Evolutionary conservation across 2,888 invertebrate species (phyloP), one percentile per base, ranked within the genome.

Genomic region (Eubasilissa splendida): DNA sequence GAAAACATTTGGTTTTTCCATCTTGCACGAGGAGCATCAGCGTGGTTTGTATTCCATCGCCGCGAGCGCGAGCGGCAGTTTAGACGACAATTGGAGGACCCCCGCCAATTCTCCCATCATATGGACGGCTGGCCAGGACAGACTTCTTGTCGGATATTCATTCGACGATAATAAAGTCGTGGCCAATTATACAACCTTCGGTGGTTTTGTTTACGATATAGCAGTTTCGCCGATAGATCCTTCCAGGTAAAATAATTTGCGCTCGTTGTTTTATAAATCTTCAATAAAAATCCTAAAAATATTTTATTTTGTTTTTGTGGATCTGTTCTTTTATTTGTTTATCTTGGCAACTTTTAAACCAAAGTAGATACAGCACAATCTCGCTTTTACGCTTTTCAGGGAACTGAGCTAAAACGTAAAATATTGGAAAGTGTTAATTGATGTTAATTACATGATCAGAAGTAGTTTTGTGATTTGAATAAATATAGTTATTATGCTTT

Each of bases 211-310:
- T 2, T 94, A 93, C 85, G 91, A 90, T 54, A 86, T 95, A 50
- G 89, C 91, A 59, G 86, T 91, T 8, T 95, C 95, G 79, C 93
- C 94, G 0, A 88, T 95, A 80, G 95, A 95, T 87, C 94, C 95
- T 77, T 91, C 91, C 86, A 92, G 90, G 93, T 93, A 87, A 88
- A 88, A 70, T 66, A 1, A 12, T 50, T n/a, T 11, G 11, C 0
- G 4, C n/a, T 42, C 4, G 4, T 42, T 42, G 7, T 42, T 42
- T 42, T 42, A 42, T 42, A 5, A 42, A 42, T 42, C 4, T 42
- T 42, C 42, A 5, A 42, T 42, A 4, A 42, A 42, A 42, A 42
- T 42, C 7, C 42, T 1, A 22, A 42, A 42, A 42, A 42, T 42
- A 42, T 42, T 42, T 4, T 42, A 42, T 4, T 42, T 42, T 42